A percentile compares a stretch with the other conserved stretches of the same genome.
These are phyloP conservation scores for Eristalinus sepulchralis DNA, from an alignment of 2,888 invertebrate species.

Conservation along the genomic window DNA sequence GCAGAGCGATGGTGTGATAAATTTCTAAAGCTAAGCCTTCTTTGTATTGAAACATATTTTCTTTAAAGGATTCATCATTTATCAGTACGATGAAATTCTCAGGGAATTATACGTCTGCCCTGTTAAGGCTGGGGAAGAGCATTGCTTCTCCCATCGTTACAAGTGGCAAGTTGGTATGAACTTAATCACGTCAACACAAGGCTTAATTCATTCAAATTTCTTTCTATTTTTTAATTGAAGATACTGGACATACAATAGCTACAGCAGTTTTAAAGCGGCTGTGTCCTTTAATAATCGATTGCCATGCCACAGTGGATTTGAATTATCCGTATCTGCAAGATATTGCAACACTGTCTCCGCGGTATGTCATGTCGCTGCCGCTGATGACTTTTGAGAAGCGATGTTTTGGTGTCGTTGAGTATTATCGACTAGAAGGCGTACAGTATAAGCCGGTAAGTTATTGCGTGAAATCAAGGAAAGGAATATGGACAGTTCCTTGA, in stretches of 20 bases:
- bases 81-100: background rate
- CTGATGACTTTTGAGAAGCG: conserved; percentile 83
- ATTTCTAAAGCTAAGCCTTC: background rate
- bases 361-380: conserved; percentile 84
- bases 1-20: conserved; percentile 31
- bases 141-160: background rate
- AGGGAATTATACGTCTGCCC: conserved; percentile 22
- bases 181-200: background rate
- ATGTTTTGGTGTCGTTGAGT: conserved; percentile 84
- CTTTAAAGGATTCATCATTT: conserved; percentile 19
- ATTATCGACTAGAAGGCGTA: conserved; percentile 81
- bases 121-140: background rate
- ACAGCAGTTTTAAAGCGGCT: conserved; percentile 83
- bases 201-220: background rate
- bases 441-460: conserved; percentile 79
- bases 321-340: conserved; percentile 84
- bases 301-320: conserved; percentile 82
- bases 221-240: background rate
- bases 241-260: conserved; percentile 82
- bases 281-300: conserved; percentile 82
- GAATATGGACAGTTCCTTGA: no score
- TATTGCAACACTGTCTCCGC: conserved; percentile 79
- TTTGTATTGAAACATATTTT: background rate
- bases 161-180: conserved; percentile 32
- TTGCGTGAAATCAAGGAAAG: no score